A percentile compares a stretch with the other conserved stretches of the same genome.
Conservation (phyloP, 2,797 vertebrate genomes). For the Neosilurus mollespiculum region DNA sequence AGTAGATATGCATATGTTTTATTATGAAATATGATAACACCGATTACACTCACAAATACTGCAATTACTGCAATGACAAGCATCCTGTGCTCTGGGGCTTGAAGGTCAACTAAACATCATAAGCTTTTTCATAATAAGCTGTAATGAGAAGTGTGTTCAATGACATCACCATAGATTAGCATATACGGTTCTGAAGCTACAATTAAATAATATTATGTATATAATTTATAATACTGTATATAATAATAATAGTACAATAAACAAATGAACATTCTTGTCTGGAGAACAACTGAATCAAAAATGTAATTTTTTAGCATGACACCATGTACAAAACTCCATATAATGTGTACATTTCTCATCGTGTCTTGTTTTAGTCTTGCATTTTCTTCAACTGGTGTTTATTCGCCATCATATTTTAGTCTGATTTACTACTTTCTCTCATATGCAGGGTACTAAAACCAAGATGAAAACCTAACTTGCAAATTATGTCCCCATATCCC, state of each 20-base stretch:
- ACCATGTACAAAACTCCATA: neutral
- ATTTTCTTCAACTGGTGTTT: slow-evolving; percentile 1
- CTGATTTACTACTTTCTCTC: slow-evolving; percentile 29
- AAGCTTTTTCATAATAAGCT: slow-evolving; percentile 36
- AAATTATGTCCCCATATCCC: slow-evolving; percentile 66
- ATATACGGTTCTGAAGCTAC: neutral
- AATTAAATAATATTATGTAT: neutral
- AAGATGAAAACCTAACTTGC: slow-evolving; percentile 64
- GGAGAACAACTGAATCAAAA: neutral
- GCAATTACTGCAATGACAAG: neutral
- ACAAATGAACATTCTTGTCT: too few species aligned
- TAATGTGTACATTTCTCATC: neutral
- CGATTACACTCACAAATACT: slow-evolving; percentile 33
- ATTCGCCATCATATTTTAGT: slow-evolving; percentile 16
- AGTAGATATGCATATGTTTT: neutral
- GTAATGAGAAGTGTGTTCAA: slow-evolving; percentile 35
- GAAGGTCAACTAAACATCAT: slow-evolving; percentile 42
- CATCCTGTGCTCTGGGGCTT: slow-evolving; percentile 27
- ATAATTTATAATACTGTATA: too few species aligned
- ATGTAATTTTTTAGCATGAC: neutral
- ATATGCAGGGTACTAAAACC: slow-evolving; percentile 46
- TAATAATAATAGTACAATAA: too few species aligned
- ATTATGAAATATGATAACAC: slow-evolving; percentile 33
- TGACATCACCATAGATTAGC: neutral
- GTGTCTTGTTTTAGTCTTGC: neutral